phyloP scores from a whole-genome alignment of 2,113 vertebrate species.

The Crotalus helleri region DNA sequence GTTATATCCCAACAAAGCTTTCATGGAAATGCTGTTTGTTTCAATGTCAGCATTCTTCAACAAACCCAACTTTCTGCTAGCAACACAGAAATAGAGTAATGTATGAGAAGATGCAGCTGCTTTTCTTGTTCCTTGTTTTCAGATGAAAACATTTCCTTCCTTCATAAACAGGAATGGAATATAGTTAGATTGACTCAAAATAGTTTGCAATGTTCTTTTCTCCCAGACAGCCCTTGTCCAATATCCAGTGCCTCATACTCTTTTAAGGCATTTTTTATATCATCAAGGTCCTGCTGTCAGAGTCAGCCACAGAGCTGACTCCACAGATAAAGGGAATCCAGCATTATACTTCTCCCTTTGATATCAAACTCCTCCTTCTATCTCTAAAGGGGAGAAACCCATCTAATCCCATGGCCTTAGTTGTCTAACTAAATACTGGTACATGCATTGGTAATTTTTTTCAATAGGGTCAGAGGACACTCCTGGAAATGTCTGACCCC shows the following conservation, averaged over 20 bases:
- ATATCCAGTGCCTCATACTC: not conserved
- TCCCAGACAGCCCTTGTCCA: not conserved
- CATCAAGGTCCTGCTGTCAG: not conserved
- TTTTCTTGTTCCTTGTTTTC: not conserved
- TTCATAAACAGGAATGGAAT: not conserved
- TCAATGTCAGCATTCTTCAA: not conserved
- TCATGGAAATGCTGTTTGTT: not conserved
- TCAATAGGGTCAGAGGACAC: not conserved
- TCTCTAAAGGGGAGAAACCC: not conserved
- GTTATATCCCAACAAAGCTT: not conserved
- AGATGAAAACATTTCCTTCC: not conserved
- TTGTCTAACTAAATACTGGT: not conserved
- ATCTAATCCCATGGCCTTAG: not conserved
- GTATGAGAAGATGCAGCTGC: not conserved
- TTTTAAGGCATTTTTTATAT: not conserved
- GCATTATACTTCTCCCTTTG: not conserved
- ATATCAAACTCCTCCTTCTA: not conserved
- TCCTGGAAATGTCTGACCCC: not conserved
- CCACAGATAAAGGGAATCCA: not conserved
- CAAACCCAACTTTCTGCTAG: not conserved
- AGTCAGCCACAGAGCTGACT: not conserved
- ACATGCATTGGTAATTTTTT: not conserved
- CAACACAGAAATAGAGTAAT: not conserved
- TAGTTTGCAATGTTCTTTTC: not conserved
- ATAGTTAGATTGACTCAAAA: not conserved